A percentile compares a stretch with the other conserved stretches of the same genome.
Conservation (phyloP, 2,888 invertebrate species). For the Meandrusa payeni region DNA sequence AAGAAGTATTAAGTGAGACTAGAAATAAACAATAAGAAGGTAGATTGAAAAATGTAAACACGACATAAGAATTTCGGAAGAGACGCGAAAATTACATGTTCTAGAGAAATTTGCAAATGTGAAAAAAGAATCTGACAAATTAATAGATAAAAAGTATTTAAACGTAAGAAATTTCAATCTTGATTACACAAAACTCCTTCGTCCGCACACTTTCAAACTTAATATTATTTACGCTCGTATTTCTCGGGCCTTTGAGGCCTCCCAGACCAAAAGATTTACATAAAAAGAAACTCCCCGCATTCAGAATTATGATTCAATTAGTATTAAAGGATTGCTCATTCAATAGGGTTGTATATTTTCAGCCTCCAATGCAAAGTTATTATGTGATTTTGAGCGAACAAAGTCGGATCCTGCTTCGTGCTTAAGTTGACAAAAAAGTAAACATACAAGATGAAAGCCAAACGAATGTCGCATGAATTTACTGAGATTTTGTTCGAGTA, state of each 20-base stretch:
- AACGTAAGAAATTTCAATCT: conserved; percentile 55
- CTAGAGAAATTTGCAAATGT: too few relatives aligned
- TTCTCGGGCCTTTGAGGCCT: conserved; percentile 62
- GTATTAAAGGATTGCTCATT: conserved; percentile 77
- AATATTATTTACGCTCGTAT: conserved; percentile 63
- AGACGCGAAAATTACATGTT: too few relatives aligned
- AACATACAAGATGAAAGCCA: conserved; percentile 11
- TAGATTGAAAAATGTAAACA: background rate
- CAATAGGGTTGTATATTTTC: conserved; percentile 73
- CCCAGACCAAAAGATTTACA: conserved; percentile 71
- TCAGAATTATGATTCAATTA: conserved; percentile 80
- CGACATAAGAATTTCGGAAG: too few relatives aligned
- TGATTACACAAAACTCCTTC: conserved; percentile 51
- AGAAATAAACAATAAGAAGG: background rate
- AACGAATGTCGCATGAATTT: conserved; percentile 16
- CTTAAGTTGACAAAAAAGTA: conserved; percentile 55
- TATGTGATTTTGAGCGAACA: conserved; percentile 74
- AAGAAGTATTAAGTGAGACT: conserved; percentile 34
- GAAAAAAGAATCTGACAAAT: too few relatives aligned
- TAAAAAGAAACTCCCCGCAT: conserved; percentile 77
- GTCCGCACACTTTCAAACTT: conserved; percentile 52
- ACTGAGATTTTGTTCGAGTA: conserved; percentile 4
- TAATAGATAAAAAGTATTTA: too few relatives aligned
- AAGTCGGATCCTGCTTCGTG: conserved; percentile 66
- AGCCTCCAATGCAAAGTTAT: conserved; percentile 61